A percentile compares a stretch with the other conserved stretches of the same genome.
phyloP scores from a whole-genome alignment of 2,113 vertebrate genomes.

The Polypterus bichir region DNA sequence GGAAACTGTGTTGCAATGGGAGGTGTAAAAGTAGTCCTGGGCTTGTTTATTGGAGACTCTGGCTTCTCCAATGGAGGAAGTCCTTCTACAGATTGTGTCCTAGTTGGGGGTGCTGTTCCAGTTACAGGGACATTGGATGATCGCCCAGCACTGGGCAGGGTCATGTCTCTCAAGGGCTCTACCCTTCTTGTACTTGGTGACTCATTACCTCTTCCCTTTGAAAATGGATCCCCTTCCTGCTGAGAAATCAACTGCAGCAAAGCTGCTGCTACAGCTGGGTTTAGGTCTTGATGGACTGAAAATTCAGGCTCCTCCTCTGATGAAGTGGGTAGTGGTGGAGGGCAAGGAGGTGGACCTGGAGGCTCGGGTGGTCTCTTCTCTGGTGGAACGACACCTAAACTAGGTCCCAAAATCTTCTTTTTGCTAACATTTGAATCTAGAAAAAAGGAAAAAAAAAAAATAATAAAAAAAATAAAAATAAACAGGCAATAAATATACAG shows the following conservation, averaged over 20 bases:
- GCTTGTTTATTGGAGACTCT: background rate
- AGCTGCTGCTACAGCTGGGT: conserved; percentile 73
- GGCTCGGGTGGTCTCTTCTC: conserved; percentile 80
- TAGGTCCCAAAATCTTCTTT: conserved; percentile 22
- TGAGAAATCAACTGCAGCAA: conserved; percentile 87
- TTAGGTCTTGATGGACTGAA: conserved; percentile 53
- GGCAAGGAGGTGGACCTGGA: conserved; percentile 49
- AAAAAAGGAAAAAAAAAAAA: conserved; percentile 7
- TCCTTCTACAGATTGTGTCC: background rate
- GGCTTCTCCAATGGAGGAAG: background rate
- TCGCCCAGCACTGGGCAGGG: conserved; percentile 21
- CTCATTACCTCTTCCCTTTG: conserved; percentile 11
- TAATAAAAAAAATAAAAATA: background rate
- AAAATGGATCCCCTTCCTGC: conserved; percentile 55
- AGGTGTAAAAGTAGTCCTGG: background rate
- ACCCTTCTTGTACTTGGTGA: conserved; percentile 37
- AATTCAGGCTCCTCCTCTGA: conserved; percentile 39
- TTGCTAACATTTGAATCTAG: conserved; percentile 32
- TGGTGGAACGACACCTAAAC: conserved; percentile 53
- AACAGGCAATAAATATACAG: background rate
- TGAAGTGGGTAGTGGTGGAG: conserved; percentile 31
- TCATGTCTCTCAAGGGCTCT: conserved; percentile 42
- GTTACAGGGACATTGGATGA: conserved; percentile 5
- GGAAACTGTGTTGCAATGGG: conserved; percentile 64
- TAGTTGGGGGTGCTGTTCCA: background rate